Base-by-base conservation (phyloP, 2,113 vertebrate species). In the Nicator chloris region DNA sequence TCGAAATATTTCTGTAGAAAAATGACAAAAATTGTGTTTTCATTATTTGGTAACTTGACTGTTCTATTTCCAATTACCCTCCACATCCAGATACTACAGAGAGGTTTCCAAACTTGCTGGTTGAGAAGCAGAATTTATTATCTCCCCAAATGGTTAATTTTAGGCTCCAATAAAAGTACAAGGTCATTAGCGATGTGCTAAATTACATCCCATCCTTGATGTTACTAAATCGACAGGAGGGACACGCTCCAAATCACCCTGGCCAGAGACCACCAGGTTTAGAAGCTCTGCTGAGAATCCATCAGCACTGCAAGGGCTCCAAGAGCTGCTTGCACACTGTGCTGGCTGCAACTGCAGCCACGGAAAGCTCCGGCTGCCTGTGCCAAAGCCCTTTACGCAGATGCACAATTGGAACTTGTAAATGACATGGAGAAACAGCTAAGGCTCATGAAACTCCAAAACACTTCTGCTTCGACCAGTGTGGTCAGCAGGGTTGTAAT, bases 401-500 rank as follows among this genome's bases (percentile, higher is more conserved):
- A 90, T 78, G 61, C 88, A 88, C 71, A 56, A 93, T 0, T 92
- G 87, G 79, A 96, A 92, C 37, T 83, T 93, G 78, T 42, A 87
- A 90, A 94, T 66, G 68, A 79, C 59, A 93, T 13, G 60, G 30
- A 90, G 71, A 83, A 96, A 93, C 61, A 75, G 82, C 64, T 83
- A 63, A 77, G 45, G 88, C 85, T 94, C 82, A 24, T 44, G 64
- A 83, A 95, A 92, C 86, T 90, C 85, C 83, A 69, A 81, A 93
- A 86, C 60, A 83, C 86, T 86, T 75, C 82, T 68, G 56, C 22
- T 70, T 81, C 56, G 13, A 93, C 93, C 93, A 88, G 60, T 35
- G 82, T 90, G 92, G 92, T 91, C 90, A 94, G 85, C 87, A 81
- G 82, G 60, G 82, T 13, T 95, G 82, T 90, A 77, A 95, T 96